phyloP scores from a whole-genome alignment of 2,113 vertebrate species.

The Charina bottae region DNA sequence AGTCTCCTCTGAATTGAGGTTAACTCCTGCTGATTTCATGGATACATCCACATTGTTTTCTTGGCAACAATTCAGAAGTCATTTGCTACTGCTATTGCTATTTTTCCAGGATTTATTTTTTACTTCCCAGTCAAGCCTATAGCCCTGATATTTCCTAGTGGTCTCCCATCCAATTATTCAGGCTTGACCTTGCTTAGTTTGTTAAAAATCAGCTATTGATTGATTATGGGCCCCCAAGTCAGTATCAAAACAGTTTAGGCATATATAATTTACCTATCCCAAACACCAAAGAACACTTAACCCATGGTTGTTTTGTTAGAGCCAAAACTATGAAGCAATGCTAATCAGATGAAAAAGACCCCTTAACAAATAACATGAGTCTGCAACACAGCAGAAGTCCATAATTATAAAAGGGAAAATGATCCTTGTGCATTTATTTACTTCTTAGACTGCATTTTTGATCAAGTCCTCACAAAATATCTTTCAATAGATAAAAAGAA shows the following conservation, averaged over 20 bases:
- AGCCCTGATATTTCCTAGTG: not conserved
- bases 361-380: not conserved
- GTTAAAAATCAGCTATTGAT: too few species aligned
- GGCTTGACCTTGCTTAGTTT: not conserved
- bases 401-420: not conserved
- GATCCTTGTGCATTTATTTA: not conserved
- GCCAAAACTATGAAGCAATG: not conserved
- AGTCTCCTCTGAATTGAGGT: not conserved
- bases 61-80: too few species aligned
- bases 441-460: not conserved
- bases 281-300: not conserved
- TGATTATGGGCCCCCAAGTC: too few species aligned
- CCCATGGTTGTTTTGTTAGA: not conserved
- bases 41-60: too few species aligned
- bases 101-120: too few species aligned
- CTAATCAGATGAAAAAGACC: not conserved
- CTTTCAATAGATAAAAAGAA: not conserved
- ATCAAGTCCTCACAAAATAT: not conserved
- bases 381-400: not conserved
- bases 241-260: not conserved
- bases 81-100: too few species aligned
- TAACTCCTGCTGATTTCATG: too few species aligned
- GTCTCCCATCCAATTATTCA: not conserved
- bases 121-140: too few species aligned
- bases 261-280: not conserved